Evolutionary conservation across 2,797 vertebrate species (phyloP), one percentile per base, ranked within the genome.

Genomic region (Pipistrellus kuhlii): DNA sequence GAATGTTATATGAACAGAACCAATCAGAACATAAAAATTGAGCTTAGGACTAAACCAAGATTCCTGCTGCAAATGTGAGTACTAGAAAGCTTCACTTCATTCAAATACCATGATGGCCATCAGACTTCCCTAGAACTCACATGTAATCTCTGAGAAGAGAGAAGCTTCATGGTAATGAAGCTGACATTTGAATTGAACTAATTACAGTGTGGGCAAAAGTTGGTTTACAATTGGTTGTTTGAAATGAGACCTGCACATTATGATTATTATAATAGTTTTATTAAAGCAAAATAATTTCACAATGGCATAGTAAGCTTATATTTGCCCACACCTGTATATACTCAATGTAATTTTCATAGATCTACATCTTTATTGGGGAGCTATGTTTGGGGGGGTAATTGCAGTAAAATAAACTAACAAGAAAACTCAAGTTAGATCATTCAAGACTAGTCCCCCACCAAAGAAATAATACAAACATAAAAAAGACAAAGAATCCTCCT

Each of bases 101-200:
- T 7, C 27, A 27, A 68, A 88, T 32, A 21, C 9, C n/a, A 82
- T 10, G 8, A 82, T 14, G 21, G 57, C 11, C 46, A 62, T 53
- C 38, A 18, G 38, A 71, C 27, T 76, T 75, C 51, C 9, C 8
- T 81, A 57, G 44, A 30, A 51, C 35, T 48, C 10, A 72, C 6
- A 55, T 55, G 10, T 77, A 57, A 84, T 77, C 17, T 77, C 53
- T 84, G 44, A 72, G 72, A 46, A 78, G 17, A 35, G 18, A 25
- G 30, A 64, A 72, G 48, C 3, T 38, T 38, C n/a, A 64, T 83
- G 30, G 30, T n/a, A 83, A 64, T 77, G 53, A 25, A 88, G 20
- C 8, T 94, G 64, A 41, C 35, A 78, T 71, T 77, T 53, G 30
- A 92, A 92, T 72, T 53, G n/a, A 71, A 84, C 77, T 91, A 51